Percentiles rank a stretch among this genome's conserved stretches.
These are phyloP conservation scores for Mimas tiliae DNA, from an alignment of 2,888 invertebrate species.

Conservation along the genomic window DNA sequence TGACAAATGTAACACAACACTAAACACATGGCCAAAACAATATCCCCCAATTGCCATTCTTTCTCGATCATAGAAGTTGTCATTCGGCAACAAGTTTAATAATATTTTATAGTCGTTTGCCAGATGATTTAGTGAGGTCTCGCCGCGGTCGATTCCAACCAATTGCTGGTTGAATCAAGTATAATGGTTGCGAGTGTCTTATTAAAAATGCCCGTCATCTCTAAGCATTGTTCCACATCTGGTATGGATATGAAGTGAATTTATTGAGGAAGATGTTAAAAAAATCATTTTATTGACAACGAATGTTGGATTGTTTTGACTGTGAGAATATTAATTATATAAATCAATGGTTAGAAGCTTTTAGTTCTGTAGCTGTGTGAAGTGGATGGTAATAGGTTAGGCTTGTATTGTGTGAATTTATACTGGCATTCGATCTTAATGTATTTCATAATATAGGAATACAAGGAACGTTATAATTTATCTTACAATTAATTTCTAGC, in stretches of 20 bases:
- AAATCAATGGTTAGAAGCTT: not conserved
- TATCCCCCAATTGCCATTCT: constrained; percentile 13
- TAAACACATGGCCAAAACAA: constrained; percentile 14
- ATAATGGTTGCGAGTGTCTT: constrained; percentile 18
- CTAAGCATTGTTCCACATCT: constrained; percentile 9
- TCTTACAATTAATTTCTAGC: no score
- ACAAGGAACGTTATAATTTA: no score
- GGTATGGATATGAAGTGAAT: not conserved
- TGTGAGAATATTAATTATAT: not conserved
- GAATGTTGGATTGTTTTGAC: not conserved
- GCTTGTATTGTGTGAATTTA: not conserved
- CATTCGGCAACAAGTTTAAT: not conserved
- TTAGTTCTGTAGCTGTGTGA: not conserved
- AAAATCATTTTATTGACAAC: not conserved
- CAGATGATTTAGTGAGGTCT: constrained; percentile 22
- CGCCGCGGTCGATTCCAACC: constrained; percentile 9
- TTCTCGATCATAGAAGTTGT: not conserved
- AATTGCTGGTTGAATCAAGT: constrained; percentile 14
- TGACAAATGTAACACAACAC: not conserved
- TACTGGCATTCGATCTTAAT: no score
- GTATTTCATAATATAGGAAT: no score
- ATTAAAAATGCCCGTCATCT: constrained; percentile 11
- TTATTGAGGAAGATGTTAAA: constrained; percentile 8
- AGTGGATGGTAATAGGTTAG: not conserved
- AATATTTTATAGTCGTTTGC: constrained; percentile 15